A percentile compares a stretch with the other conserved stretches of the same genome.
Conservation (phyloP, 2,113 vertebrate genomes). For the Pagrus major region DNA sequence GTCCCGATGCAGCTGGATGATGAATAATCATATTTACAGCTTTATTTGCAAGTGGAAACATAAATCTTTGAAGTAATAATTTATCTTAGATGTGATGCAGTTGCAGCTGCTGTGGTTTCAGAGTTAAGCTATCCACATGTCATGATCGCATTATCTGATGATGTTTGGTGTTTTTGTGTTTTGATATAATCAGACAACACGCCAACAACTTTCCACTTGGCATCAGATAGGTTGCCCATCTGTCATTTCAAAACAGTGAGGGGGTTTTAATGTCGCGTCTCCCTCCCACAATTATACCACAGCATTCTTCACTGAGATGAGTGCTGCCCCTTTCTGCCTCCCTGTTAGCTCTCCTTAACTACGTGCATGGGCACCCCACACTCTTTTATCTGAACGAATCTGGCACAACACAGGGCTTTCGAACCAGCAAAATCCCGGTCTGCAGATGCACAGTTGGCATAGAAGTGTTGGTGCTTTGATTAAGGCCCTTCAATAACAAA, state of each 20-base stretch:
- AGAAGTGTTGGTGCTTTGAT: neutral
- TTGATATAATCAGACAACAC: neutral
- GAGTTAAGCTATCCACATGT: constrained; percentile 12
- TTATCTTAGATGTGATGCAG: neutral
- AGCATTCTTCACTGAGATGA: constrained; percentile 10
- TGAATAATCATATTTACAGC: neutral
- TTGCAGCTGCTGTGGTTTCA: constrained; percentile 23
- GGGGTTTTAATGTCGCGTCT: neutral
- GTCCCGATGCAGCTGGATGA: constrained; percentile 4
- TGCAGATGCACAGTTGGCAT: constrained; percentile 18
- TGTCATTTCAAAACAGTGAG: constrained; percentile 46
- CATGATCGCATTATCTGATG: constrained; percentile 8
- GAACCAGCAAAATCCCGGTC: constrained; percentile 62
- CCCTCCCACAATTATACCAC: constrained; percentile 16
- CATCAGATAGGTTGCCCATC: neutral
- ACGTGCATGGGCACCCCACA: neutral
- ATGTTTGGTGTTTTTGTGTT: constrained; percentile 26
- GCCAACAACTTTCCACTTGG: constrained; percentile 7
- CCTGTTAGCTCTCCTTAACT: neutral
- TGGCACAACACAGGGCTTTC: constrained; percentile 34
- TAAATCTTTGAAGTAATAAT: neutral
- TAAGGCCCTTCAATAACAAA: constrained; percentile 27
- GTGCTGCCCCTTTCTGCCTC: neutral
- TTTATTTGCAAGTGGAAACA: constrained; percentile 18
- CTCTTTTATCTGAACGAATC: neutral